Base-by-base conservation (phyloP, 2,888 invertebrate genomes). In the Chirona hameri region DNA sequence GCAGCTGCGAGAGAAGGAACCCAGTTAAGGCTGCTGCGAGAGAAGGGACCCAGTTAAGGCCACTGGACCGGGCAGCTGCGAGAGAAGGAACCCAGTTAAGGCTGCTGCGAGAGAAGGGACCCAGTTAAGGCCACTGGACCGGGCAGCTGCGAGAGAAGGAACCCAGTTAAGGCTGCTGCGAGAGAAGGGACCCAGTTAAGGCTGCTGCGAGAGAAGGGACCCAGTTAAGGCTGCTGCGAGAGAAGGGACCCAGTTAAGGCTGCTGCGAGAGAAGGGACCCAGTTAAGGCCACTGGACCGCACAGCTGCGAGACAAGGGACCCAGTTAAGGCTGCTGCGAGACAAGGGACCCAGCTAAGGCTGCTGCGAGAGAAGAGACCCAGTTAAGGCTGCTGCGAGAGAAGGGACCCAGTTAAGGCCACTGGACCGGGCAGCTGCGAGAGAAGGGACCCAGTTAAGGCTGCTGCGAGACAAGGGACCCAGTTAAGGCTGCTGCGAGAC, bases 391-490 rank as follows among this genome's bases (percentile, higher is more conserved):
- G 27, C 91, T 91, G 86, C 10, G 1, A 18, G 31, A n/a, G 27
- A 2, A 27, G 24, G 39, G 39, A 39, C 39, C 2, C 4, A 39
- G 39, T 39, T 39, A 7, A 39, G 39, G 39, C 39, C 7, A 5
- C 39, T 7, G 39, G 7, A n/a, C n/a, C n/a, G n/a, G n/a, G n/a
- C 93, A 93, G 27, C 91, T 91, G 86, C 10, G 1, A 18, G 31
- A n/a, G 27, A 2, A 27, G 24, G 39, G 39, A 39, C 39, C 2
- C 4, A 39, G 39, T 39, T 39, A 7, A 39, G 39, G 39, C 39
- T 39, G 2, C 39, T 7, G 39, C 2, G n/a, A n/a, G n/a, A n/a
- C n/a, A n/a, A n/a, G n/a, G n/a, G n/a, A n/a, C n/a, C n/a, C n/a
- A n/a, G n/a, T n/a, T n/a, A n/a, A n/a, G n/a, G n/a, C n/a, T n/a